Conservation (phyloP, 2,888 invertebrate species). For the Ypsolopha scabrella region DNA sequence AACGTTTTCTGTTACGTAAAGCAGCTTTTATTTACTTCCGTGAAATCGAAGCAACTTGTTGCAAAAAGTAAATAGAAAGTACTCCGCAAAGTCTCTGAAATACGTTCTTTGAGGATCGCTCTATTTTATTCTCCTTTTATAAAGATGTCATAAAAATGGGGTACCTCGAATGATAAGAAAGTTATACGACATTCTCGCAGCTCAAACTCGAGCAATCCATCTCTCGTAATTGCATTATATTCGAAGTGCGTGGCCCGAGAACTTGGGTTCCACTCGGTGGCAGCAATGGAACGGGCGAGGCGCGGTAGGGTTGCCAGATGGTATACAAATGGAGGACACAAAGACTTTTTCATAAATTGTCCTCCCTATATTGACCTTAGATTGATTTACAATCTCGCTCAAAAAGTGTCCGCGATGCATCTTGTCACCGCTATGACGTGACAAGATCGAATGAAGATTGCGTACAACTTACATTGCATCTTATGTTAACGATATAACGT, state of each 20-base stretch:
- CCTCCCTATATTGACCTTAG: too few relatives aligned
- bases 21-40: too few relatives aligned
- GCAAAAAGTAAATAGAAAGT: background rate
- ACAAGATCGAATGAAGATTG: too few relatives aligned
- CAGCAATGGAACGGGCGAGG: background rate
- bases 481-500: too few relatives aligned
- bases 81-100: background rate
- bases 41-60: background rate
- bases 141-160: conserved; percentile 34
- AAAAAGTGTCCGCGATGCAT: too few relatives aligned
- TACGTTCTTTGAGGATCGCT: conserved; percentile 6
- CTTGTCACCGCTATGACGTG: too few relatives aligned
- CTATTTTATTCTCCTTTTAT: conserved; percentile 33
- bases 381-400: too few relatives aligned
- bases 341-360: too few relatives aligned
- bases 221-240: conserved; percentile 53
- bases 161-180: conserved; percentile 32
- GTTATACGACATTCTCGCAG: conserved; percentile 33
- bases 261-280: background rate
- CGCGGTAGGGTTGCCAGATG: too few relatives aligned
- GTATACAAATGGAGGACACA: too few relatives aligned
- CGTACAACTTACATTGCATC: too few relatives aligned
- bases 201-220: conserved; percentile 43
- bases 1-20: too few relatives aligned
- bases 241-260: conserved; percentile 33